Conservation (phyloP, 2,113 vertebrate species). For the Hystrix cristata region DNA sequence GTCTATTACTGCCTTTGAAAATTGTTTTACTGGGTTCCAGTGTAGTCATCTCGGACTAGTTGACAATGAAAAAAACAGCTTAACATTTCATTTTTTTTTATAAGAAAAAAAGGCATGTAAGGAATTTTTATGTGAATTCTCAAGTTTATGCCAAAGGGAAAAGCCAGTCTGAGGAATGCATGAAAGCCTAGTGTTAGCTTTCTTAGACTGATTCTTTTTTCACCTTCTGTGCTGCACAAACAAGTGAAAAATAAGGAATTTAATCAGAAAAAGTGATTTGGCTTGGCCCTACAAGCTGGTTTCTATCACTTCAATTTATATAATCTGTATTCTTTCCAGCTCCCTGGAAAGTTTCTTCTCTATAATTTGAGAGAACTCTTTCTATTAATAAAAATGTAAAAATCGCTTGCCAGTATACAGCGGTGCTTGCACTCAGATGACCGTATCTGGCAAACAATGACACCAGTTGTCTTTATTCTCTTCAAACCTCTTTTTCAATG, state of each 20-base stretch:
- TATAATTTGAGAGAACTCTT: background rate
- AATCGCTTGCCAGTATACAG: background rate
- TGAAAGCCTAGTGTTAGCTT: background rate
- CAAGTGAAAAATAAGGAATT: background rate
- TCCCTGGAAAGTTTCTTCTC: background rate
- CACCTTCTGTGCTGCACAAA: accelerated
- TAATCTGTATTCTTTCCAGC: background rate
- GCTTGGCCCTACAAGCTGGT: background rate
- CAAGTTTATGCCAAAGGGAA: background rate
- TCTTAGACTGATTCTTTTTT: background rate
- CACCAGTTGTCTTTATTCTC: background rate
- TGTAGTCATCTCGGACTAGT: background rate
- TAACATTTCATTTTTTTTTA: background rate
- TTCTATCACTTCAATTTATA: background rate
- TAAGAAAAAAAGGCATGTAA: background rate
- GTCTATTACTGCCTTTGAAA: conserved; percentile 64
- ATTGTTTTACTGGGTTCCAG: conserved; percentile 32
- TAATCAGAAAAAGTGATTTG: background rate
- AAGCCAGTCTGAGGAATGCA: background rate
- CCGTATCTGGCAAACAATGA: background rate
- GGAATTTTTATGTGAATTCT: background rate
- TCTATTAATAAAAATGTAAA: background rate
- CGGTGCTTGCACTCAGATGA: background rate
- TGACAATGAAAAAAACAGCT: conserved; percentile 49
- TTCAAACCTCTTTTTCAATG: background rate